phyloP scores from a whole-genome alignment of 2,888 invertebrate genomes.

The Catotricha subobsoleta region DNA sequence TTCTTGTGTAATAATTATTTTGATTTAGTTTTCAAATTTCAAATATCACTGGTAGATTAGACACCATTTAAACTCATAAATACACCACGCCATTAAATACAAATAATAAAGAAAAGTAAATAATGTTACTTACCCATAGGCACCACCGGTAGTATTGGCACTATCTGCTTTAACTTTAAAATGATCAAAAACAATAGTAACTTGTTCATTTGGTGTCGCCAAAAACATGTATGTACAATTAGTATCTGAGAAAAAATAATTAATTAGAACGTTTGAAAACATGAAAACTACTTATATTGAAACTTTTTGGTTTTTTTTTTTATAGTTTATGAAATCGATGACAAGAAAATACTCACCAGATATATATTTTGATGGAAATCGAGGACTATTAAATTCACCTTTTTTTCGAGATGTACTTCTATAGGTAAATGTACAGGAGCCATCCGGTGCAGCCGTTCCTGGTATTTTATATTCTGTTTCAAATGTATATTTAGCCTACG shows the following conservation, averaged over 20 bases:
- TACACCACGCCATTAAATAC: no score
- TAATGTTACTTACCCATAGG: conserved; percentile 56
- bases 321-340: neutral
- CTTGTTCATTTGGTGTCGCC: conserved; percentile 74
- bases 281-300: no score
- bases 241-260: conserved; percentile 54
- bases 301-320: neutral
- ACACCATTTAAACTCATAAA: no score
- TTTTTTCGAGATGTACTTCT: conserved; percentile 69
- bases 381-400: conserved; percentile 88
- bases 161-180: conserved; percentile 74
- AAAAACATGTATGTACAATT: conserved; percentile 86
- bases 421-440: conserved; percentile 82
- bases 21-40: no score
- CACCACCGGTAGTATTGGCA: conserved; percentile 55
- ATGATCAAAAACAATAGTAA: conserved; percentile 77
- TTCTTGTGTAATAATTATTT: no score
- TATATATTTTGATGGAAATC: conserved; percentile 83
- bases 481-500: conserved; percentile 32
- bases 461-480: conserved; percentile 78
- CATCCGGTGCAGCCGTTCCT: conserved; percentile 83
- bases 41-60: no score
- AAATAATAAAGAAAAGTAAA: no score
- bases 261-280: neutral
- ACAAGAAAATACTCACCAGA: neutral